Base-by-base conservation (phyloP, 2,888 invertebrate species). In the Amblyteles armatorius region DNA sequence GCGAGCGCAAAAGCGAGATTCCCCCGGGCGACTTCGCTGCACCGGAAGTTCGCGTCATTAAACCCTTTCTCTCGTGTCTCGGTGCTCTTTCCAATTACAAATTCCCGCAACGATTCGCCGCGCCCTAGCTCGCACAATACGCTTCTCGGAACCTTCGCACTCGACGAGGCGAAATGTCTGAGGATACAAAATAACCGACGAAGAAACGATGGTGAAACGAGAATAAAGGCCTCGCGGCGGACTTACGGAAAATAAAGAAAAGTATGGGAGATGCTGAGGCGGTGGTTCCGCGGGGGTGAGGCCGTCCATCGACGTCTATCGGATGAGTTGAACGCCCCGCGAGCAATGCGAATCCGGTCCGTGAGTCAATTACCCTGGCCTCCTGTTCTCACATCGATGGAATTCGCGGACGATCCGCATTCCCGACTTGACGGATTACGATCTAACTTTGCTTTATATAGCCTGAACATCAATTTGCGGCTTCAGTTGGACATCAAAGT, bases 11-110 rank as follows among this genome's bases (percentile, higher is more conserved):
- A 55, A 13, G 19, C 29, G 29, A 79, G 55, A 26, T 67, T 48
- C 50, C 36, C 33, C 22, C 7, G 6, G 13, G 13, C 29, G 7
- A 29, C 19, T 22, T 52, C 40, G 26, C 33, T 65, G 40, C 26
- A 19, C 65, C 79, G 79, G 79, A 80, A 80, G 72, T 80, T 67
- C 40, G 19, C 72, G 19, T 67, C 52, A 19, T 73, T 52, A 19
- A 5, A 19, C 22, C 22, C n/a, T 13, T n/a, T 63, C 9, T 33
- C 29, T 1, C n/a, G 16, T 29, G 16, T 33, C 16, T 13, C 16
- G 19, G 9, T 22, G 13, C 26, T 19, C 26, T n/a, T 29, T n/a
- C 19, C 9, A 16, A 6, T 29, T 52, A n/a, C n/a, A 52, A 48
- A 48, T 68, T 65, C 19, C 19, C 40, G 48, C n/a, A 33, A 33